These are phyloP conservation scores for Apolygus lucorum DNA, from an alignment of 1,140 invertebrate genomes.

Conservation along the genomic window DNA sequence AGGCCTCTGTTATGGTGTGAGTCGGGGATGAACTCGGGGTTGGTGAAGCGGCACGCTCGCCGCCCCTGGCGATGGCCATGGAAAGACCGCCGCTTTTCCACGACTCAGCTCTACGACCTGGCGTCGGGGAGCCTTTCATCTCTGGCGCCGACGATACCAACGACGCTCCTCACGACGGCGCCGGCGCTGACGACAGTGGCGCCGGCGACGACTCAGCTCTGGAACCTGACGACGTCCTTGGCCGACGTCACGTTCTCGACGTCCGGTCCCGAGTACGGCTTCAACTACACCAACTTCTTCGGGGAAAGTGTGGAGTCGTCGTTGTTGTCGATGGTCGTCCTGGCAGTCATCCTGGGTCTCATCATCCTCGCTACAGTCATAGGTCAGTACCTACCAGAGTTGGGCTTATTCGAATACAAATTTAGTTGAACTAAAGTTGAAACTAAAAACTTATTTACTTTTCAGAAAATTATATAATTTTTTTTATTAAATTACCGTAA, in stretches of 20 bases:
- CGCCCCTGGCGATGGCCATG: constrained; percentile 16
- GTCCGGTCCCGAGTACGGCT: neutral
- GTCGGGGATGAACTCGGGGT: neutral
- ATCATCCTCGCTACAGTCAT: constrained; percentile 33
- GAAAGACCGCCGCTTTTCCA: constrained; percentile 12
- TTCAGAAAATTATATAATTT: too few species aligned
- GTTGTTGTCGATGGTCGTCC: constrained; percentile 23
- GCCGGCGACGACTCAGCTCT: constrained; percentile 2
- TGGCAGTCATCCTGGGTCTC: constrained; percentile 29
- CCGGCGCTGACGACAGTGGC: constrained; percentile 4
- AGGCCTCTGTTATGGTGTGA: constrained; percentile 2
- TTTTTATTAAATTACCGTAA: too few species aligned
- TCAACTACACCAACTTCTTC: constrained; percentile 10
- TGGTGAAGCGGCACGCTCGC: constrained; percentile 19
- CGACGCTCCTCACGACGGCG: neutral
- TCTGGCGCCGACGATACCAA: neutral
- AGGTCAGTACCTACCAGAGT: constrained; percentile 29
- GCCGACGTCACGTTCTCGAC: neutral
- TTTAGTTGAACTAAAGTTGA: too few species aligned
- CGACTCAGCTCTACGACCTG: constrained; percentile 6
- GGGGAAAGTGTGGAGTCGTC: constrained; percentile 19
- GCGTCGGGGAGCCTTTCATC: neutral
- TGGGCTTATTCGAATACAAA: too few species aligned
- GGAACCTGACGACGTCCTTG: constrained; percentile 1
- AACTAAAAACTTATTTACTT: too few species aligned